These are phyloP conservation scores for Atopsyche davidsoni DNA, from an alignment of 1,140 invertebrate species.

Conservation along the genomic window DNA sequence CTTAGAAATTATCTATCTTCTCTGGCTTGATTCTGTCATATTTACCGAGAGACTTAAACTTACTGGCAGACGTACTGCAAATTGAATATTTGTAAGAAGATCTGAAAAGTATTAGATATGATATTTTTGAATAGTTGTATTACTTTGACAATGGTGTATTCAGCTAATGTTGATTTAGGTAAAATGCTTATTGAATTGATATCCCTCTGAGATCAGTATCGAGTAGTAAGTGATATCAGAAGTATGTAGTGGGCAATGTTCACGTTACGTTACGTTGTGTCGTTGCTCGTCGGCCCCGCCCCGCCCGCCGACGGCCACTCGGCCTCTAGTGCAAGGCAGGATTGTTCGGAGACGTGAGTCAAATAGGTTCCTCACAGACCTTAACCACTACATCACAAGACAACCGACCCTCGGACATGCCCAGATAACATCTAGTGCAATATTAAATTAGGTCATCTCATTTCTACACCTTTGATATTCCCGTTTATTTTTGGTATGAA, in stretches of 20 bases:
- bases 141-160: background rate
- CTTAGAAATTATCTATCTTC: no score
- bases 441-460: constrained; percentile 11
- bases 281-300: constrained; percentile 9
- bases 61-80: no score
- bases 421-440: constrained; percentile 2
- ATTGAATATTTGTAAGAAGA: no score
- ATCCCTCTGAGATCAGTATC: no score
- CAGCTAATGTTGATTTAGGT: no score
- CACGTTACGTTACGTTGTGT: background rate
- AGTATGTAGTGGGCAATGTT: background rate
- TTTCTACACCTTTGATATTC: constrained; percentile 9
- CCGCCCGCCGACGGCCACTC: constrained; percentile 9
- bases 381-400: background rate
- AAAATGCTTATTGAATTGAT: no score
- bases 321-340: constrained; percentile 26
- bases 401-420: constrained; percentile 32
- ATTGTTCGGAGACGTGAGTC: constrained; percentile 30
- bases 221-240: no score
- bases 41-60: no score
- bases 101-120: no score
- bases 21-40: no score
- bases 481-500: constrained; percentile 6
- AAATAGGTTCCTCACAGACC: constrained; percentile 29
- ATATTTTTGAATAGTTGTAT: no score